Evolutionary conservation across 2,888 invertebrate genomes (phyloP).

Genomic region (Andrena camellia): DNA sequence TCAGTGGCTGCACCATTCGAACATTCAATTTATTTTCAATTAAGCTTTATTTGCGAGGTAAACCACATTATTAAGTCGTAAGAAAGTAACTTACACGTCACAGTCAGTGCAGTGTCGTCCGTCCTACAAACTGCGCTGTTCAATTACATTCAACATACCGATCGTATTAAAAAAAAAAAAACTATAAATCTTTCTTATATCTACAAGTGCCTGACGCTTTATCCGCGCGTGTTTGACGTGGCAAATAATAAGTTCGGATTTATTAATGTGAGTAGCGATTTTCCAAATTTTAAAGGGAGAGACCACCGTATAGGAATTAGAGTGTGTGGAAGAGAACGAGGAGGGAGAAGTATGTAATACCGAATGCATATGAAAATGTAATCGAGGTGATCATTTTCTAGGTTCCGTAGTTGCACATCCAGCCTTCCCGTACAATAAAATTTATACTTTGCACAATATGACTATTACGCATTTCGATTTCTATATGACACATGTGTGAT

Average conservation of each 20-base stretch:
- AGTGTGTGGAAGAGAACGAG: slow-evolving; percentile 6
- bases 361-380: slow-evolving; percentile 29
- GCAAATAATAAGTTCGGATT: slow-evolving; percentile 62
- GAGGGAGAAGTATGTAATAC: slow-evolving; percentile 32
- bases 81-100: background rate
- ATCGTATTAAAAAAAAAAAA: background rate
- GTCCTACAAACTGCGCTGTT: slow-evolving; percentile 44
- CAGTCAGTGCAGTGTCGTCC: slow-evolving; percentile 39
- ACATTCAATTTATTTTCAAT: slow-evolving; percentile 2
- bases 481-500: slow-evolving; percentile 35
- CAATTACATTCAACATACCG: slow-evolving; percentile 23
- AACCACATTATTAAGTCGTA: background rate
- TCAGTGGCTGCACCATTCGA: background rate
- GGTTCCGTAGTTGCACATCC: slow-evolving; percentile 30
- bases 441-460: slow-evolving; percentile 39
- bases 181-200: slow-evolving; percentile 54
- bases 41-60: background rate
- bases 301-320: slow-evolving; percentile 13
- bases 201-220: slow-evolving; percentile 76
- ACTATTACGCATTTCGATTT: slow-evolving; percentile 33
- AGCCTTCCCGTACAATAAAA: slow-evolving; percentile 42
- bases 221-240: slow-evolving; percentile 68
- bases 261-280: slow-evolving; percentile 49
- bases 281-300: slow-evolving; percentile 65
- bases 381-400: slow-evolving; percentile 37